These are phyloP conservation scores for Sapayoa aenigma DNA, from an alignment of 2,113 vertebrate genomes.

Conservation along the genomic window DNA sequence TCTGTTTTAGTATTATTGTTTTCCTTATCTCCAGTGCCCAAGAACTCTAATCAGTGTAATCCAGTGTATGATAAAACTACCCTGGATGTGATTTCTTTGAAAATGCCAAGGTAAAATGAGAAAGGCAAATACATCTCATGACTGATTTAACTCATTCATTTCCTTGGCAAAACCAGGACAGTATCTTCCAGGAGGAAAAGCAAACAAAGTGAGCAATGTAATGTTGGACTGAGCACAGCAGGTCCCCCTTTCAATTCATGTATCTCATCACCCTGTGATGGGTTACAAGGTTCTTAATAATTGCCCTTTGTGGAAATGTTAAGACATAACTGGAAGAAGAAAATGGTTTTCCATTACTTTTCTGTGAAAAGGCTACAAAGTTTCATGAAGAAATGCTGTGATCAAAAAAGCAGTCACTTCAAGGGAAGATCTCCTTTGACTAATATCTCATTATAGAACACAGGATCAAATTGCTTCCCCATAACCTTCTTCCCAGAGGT, in stretches of 20 bases:
- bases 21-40: constrained; percentile 11
- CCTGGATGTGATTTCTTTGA: neutral
- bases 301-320: neutral
- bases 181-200: neutral
- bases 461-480: neutral
- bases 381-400: neutral
- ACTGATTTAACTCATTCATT: neutral
- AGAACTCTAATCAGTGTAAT: constrained; percentile 8
- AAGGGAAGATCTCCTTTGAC: neutral
- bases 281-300: neutral
- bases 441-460: neutral
- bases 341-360: neutral
- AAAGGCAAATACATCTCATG: neutral
- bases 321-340: neutral
- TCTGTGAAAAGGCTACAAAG: neutral
- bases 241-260: neutral
- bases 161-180: neutral
- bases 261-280: rapidly evolving
- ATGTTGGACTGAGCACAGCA: neutral
- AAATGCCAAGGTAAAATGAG: neutral
- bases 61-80: neutral
- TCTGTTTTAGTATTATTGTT: neutral
- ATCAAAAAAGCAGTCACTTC: neutral
- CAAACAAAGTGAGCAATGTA: neutral
- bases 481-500: neutral